These are phyloP conservation scores for Enteromius thamalakanensis DNA, from an alignment of 2,797 vertebrate species.

Conservation along the genomic window DNA sequence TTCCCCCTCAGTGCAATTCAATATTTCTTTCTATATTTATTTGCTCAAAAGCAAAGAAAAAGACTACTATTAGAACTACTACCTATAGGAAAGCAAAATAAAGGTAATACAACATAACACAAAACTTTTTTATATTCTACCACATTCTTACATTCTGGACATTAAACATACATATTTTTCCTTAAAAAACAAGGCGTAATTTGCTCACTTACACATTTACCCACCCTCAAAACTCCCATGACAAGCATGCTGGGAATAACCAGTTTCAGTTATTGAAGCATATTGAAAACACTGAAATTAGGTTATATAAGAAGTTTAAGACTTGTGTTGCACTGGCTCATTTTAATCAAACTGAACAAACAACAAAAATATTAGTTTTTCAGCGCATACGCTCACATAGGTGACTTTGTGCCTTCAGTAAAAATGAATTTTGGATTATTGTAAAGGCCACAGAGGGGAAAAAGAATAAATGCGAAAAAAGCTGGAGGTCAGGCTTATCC, in stretches of 20 bases:
- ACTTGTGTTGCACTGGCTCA: too few relatives aligned
- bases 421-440: not conserved
- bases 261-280: not conserved
- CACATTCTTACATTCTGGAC: not conserved
- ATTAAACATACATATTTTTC: not conserved
- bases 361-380: not conserved
- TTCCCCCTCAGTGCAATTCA: not conserved
- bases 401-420: not conserved
- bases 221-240: not conserved
- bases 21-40: not conserved
- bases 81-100: not conserved
- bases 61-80: not conserved
- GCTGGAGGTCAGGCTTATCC: conserved; percentile 30
- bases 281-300: not conserved
- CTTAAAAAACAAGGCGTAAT: not conserved
- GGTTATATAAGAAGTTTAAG: not conserved
- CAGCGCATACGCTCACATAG: not conserved
- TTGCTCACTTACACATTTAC: not conserved
- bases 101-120: not conserved
- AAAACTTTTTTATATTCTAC: not conserved
- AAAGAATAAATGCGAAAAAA: conserved; percentile 34
- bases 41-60: not conserved
- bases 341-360: not conserved
- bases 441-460: conserved; percentile 14
- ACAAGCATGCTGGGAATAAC: not conserved